Base-by-base conservation (phyloP, 2,113 vertebrate genomes). In the Antechinus stuartii region DNA sequence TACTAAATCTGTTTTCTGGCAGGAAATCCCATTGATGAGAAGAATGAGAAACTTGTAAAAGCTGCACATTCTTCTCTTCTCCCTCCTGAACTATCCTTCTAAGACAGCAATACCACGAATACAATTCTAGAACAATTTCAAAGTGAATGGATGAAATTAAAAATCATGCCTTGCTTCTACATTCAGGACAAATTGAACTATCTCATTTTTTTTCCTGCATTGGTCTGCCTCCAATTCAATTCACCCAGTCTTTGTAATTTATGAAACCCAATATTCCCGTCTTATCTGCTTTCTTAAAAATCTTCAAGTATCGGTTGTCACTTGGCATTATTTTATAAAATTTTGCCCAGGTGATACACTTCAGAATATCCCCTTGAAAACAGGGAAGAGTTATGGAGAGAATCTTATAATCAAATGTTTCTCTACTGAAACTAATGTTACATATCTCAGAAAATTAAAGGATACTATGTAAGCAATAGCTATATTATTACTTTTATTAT, bases 391-490 rank as follows among this genome's bases (percentile, higher is more conserved):
- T 92, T 46, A 92, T 2, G 47, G 49, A 54, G 57, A 56, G 96
- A 97, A 90, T 56, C 27, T 46, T 84, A 26, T 94, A 52, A 93
- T 91, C 30, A 76, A 90, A 7, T 10, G 53, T 57, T 95, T 22
- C 68, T 93, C 52, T 19, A 92, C 84, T 53, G 90, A 96, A 93
- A 92, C 8, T 52, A 55, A 92, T 8, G 19, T 2, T 23, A 90
- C 8, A 92, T 47, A 47, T 76, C 76, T 90, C 42, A 95, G 68
- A 97, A 97, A 97, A 95, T 24, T 8, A 89, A 54, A 96, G 42
- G 10, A 25, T 26, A 23, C 68, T 42, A 84, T 23, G 16, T 8
- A 84, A 84, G 19, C 8, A 2, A 16, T n/a, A 84, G n/a, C n/a
- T 84, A 42, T n/a, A 2, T 84, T 68, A 16, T 42, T 42, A 42